Base-by-base conservation (phyloP, 2,113 vertebrate genomes). In the Erythrolamprus reginae region DNA sequence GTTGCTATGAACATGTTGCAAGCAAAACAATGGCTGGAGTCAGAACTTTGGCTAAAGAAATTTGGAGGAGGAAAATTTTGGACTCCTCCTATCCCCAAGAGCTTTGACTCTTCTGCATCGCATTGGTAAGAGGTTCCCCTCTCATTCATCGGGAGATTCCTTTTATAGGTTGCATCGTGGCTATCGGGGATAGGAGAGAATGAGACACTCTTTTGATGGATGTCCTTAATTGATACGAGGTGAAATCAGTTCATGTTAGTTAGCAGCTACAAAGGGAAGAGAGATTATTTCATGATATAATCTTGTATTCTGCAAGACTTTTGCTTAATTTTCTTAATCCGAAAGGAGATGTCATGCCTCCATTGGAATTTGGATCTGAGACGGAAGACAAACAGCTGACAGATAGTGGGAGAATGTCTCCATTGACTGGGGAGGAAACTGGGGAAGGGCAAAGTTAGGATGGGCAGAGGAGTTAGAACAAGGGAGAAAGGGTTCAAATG, bases 111-210 rank as follows among this genome's bases (percentile, higher is more conserved):
- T 17, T 56, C 55, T 51, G 45, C n/a, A 28, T 15, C 15, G 26
- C 8, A n/a, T 19, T 45, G 55, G 15, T 87, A 21, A 86, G 85
- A 24, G 55, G 33, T 42, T 56, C n/a, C 23, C 65, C 21, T 10
- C 23, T 42, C 21, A 17, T 42, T 38, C 21, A 0, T 4, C 4
- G 3, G n/a, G 28, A 15, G 26, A n/a, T 0, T 0, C 12, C 55
- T 50, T 42, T 86, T 6, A 38, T 53, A 33, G 85, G 26, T 56
- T 26, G 52, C 33, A 87, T n/a, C 9, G 33, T 28, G 38, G 53
- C 53, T 47, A 45, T 12, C 6, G 23, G 15, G 33, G 38, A 3
- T 42, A 26, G 86, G n/a, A 55, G 38, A 48, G 28, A n/a, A 26
- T 21, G 50, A 33, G 8, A 10, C 0, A 21, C 48, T 86, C 19